These are phyloP conservation scores for Percopsis transmontana DNA, from an alignment of 2,113 vertebrate species.

Conservation along the genomic window DNA sequence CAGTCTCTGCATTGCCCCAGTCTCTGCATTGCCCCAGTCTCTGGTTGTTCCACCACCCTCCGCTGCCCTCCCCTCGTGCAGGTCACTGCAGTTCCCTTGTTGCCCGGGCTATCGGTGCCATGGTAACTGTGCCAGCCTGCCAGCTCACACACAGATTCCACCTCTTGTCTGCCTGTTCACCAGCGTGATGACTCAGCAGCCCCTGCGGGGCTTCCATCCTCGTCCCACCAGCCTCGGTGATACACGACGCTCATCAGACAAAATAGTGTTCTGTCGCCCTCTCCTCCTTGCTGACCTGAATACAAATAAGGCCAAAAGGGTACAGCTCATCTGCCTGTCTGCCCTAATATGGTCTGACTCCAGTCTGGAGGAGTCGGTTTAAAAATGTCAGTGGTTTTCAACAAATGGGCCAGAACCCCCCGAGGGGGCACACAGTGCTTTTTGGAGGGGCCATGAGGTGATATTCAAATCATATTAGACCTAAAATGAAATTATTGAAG, in stretches of 20 bases:
- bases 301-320: constrained; percentile 52
- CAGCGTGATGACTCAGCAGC: constrained; percentile 75
- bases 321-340: not conserved
- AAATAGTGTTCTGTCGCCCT: constrained; percentile 65
- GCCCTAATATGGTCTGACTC: not conserved
- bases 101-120: constrained; percentile 69
- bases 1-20: not conserved
- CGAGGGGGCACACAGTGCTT: too few relatives aligned
- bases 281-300: constrained; percentile 58
- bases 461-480: too few relatives aligned
- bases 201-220: constrained; percentile 69
- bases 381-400: not conserved
- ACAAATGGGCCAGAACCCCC: too few relatives aligned
- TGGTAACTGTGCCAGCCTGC: constrained; percentile 74
- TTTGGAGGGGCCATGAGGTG: too few relatives aligned
- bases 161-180: constrained; percentile 68
- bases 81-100: constrained; percentile 62
- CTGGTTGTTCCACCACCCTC: constrained; percentile 40
- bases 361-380: constrained; percentile 29
- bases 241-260: constrained; percentile 63
- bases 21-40: constrained; percentile 40
- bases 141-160: constrained; percentile 75
- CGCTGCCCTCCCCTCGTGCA: constrained; percentile 27
- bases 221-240: constrained; percentile 53
- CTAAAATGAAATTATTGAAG: too few relatives aligned